Percentiles rank a stretch among this genome's conserved stretches.
Evolutionary conservation across 2,888 invertebrate genomes (phyloP).

Genomic region (Ischnura elegans): DNA sequence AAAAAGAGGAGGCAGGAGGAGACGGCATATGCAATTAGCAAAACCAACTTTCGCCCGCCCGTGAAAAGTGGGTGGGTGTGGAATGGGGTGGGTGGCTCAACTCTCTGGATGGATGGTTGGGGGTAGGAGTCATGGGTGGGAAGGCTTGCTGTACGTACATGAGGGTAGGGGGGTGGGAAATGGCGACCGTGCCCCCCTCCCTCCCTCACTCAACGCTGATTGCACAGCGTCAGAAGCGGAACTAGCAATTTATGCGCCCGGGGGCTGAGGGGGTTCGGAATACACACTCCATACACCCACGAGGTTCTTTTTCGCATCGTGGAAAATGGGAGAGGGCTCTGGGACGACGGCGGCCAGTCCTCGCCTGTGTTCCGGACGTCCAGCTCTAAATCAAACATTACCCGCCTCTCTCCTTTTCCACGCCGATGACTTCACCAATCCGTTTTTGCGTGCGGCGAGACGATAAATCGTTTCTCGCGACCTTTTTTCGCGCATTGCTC

Average conservation of each 20-base stretch:
- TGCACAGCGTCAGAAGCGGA: conserved; percentile 38
- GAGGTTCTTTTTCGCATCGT: background rate
- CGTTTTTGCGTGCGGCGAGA: background rate
- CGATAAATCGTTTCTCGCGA: too few species aligned
- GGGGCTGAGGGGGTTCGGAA: background rate
- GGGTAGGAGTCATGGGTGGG: background rate
- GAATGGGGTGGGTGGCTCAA: conserved; percentile 2
- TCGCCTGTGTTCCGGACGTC: background rate
- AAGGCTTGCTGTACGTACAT: background rate
- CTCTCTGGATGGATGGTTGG: background rate
- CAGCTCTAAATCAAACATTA: background rate
- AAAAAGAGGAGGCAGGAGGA: background rate
- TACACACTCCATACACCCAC: background rate
- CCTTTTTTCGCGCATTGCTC: too few species aligned
- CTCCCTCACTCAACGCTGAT: too few species aligned
- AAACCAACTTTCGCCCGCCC: conserved; percentile 61
- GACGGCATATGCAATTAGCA: conserved; percentile 58
- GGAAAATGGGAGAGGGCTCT: background rate
- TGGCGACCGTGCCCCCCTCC: background rate
- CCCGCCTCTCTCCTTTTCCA: background rate
- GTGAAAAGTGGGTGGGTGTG: conserved; percentile 5
- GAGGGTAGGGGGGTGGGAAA: background rate
- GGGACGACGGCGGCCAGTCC: background rate
- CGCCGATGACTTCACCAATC: background rate
- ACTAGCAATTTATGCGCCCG: conserved; percentile 35